These are phyloP conservation scores for Chydorus sphaericus DNA, from an alignment of 2,888 invertebrate species.

Conservation along the genomic window DNA sequence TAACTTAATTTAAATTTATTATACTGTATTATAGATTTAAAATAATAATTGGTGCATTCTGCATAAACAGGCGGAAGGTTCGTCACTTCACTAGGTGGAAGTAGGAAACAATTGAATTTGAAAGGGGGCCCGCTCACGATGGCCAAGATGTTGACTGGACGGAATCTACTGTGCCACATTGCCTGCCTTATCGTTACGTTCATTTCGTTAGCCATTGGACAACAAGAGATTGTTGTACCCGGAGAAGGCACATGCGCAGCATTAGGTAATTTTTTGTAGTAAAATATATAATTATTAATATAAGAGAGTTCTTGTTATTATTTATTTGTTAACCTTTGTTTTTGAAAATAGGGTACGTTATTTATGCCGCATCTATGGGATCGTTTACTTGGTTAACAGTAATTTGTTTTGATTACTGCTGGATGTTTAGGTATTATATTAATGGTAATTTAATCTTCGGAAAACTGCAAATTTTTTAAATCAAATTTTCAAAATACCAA, in stretches of 20 bases:
- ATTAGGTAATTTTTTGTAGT: background rate
- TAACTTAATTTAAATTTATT: background rate
- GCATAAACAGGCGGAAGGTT: background rate
- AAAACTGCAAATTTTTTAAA: background rate
- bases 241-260: background rate
- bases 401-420: conserved; percentile 91
- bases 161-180: conserved; percentile 12
- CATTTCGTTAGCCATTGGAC: background rate
- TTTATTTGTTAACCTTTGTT: too few relatives aligned
- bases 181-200: too few relatives aligned
- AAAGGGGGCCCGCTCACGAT: background rate
- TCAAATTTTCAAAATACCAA: background rate
- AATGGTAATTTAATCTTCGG: background rate
- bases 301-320: too few relatives aligned
- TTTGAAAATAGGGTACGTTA: conserved; percentile 46
- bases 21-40: background rate
- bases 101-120: background rate
- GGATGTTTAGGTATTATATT: conserved; percentile 58
- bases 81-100: background rate
- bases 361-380: conserved; percentile 76
- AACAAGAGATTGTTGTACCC: background rate
- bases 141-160: conserved; percentile 6
- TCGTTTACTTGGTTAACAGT: conserved; percentile 88
- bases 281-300: too few relatives aligned
- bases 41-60: background rate